These are phyloP conservation scores for Chalcosyrphus nemorum DNA, from an alignment of 2,888 invertebrate genomes.

Conservation along the genomic window DNA sequence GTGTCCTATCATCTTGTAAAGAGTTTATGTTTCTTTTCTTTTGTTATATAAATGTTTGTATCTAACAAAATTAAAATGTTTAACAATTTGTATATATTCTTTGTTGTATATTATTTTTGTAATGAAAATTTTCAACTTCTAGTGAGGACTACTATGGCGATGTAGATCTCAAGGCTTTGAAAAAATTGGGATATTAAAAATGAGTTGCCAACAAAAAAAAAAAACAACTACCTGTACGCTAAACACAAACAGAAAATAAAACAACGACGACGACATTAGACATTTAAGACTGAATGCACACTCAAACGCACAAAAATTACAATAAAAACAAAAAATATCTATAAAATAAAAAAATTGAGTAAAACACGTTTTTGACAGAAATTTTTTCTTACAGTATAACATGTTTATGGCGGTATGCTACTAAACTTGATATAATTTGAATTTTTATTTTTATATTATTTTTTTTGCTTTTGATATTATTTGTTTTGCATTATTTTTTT, in stretches of 20 bases:
- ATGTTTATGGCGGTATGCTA: not conserved
- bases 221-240: too few species aligned
- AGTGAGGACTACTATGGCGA: conserved; percentile 97
- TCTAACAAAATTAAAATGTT: conserved; percentile 4
- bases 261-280: conserved; percentile 57
- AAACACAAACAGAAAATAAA: conserved; percentile 1
- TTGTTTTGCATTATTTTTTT: conserved; percentile 17
- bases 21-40: not conserved
- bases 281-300: conserved; percentile 69
- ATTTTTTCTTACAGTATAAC: not conserved
- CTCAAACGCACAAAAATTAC: conserved; percentile 20
- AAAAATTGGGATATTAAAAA: conserved; percentile 87
- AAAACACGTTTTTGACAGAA: conserved; percentile 17
- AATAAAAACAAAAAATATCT: not conserved
- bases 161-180: conserved; percentile 93
- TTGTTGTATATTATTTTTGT: conserved; percentile 61
- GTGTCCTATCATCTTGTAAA: not conserved
- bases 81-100: conserved; percentile 72
- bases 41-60: conserved; percentile 10
- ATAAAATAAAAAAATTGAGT: not conserved
- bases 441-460: not conserved
- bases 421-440: not conserved
- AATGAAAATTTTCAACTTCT: conserved; percentile 73
- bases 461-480: not conserved
- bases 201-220: conserved; percentile 23